These are phyloP conservation scores for Cyanoramphus novaezelandiae DNA, from an alignment of 2,113 vertebrate genomes.

Conservation along the genomic window DNA sequence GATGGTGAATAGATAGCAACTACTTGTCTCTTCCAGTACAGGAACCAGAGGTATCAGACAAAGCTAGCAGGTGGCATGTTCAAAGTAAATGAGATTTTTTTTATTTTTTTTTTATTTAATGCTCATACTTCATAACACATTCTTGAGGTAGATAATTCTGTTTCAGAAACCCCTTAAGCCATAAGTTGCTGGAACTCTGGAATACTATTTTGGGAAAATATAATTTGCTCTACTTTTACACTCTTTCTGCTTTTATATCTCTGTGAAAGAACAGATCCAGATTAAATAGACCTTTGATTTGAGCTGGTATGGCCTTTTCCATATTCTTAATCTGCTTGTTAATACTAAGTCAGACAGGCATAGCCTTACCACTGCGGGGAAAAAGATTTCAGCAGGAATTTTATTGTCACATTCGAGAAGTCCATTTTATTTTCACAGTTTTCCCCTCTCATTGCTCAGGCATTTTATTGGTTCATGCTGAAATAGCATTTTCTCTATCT, in stretches of 20 bases:
- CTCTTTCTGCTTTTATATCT: not conserved
- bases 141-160: not conserved
- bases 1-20: not conserved
- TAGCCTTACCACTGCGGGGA: not conserved
- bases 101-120: not conserved
- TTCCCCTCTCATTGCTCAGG: not conserved
- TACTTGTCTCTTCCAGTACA: not conserved
- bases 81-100: too few relatives aligned
- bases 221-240: not conserved
- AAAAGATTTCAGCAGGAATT: not conserved
- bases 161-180: not conserved
- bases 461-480: not conserved
- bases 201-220: not conserved
- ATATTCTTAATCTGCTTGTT: not conserved
- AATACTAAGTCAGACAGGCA: not conserved
- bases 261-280: not conserved
- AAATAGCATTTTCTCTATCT: not conserved
- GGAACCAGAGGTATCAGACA: not conserved
- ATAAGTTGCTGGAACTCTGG: not conserved
- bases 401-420: not conserved
- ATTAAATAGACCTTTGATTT: not conserved
- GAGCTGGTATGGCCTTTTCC: not conserved
- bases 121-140: not conserved
- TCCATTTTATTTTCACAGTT: not conserved
- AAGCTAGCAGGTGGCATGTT: not conserved